Base-by-base conservation (phyloP, 92 coral and sea anemone species). In the Blastomussa wellsi region DNA sequence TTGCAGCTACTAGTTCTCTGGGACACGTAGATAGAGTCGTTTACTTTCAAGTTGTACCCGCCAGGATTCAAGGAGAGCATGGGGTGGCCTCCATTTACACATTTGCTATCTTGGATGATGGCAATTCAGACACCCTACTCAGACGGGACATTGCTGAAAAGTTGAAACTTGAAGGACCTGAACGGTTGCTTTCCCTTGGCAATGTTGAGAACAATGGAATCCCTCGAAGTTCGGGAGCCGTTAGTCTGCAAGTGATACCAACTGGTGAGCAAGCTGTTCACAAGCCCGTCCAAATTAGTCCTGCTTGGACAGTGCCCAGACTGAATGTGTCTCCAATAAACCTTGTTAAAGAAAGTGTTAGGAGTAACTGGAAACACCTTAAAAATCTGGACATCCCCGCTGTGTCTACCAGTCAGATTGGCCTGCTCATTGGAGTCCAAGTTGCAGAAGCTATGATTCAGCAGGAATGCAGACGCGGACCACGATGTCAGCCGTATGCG, bases 401-500 rank as follows among this genome's bases (percentile, higher is more conserved):
- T 51, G 93, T 90, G 36, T 86, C 90, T 41, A 57, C 90, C 6
- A 62, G 66, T 79, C 80, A 90, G 80, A 79, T 90, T 13, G 90
- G 86, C 57, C 85, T 90, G 36, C 87, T 90, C 49, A 82, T 90
- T 65, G 90, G 93, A 82, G 93, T 90, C 69, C 88, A 90, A 41
- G 88, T 83, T 60, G 53, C 72, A 7, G 90, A 88, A 81, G 94
- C 90, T 51, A 84, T 88, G 92, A 70, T 78, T 62, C 90, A 90
- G 55, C 88, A 86, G 59, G 90, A 86, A 80, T 47, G 47, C 82
- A 41, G 94, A 79, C 81, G 79, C 39, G 92, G 92, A 20, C 89
- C 89, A 13, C 88, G 80, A 65, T 89, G 94, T 57, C 92, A 91
- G 47, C 88, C 92, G 15, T 84, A 91, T 47, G 94, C 94, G 38